A percentile compares a stretch with the other conserved stretches of the same genome.
These are phyloP conservation scores for Ciconia stormi DNA, from an alignment of 2,113 vertebrate species.

Conservation along the genomic window DNA sequence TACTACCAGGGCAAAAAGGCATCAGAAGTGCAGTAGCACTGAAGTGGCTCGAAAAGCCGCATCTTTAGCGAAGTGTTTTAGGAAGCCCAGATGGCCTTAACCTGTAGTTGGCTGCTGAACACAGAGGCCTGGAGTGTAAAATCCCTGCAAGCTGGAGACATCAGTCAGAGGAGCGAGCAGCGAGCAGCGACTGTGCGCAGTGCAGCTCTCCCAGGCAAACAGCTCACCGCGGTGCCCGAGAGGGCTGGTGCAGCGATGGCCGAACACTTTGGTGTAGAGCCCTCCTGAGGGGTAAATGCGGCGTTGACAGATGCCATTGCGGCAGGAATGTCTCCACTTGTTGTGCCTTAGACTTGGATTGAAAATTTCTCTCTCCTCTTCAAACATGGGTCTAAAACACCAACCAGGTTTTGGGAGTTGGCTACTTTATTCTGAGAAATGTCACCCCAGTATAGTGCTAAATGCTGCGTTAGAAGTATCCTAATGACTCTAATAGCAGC, in stretches of 20 bases:
- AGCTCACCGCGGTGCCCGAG: rapidly evolving
- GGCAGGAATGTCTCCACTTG: neutral
- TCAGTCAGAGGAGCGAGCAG: neutral
- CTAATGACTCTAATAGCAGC: neutral
- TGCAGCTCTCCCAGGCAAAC: neutral
- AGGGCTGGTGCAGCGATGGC: neutral
- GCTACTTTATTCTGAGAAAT: neutral
- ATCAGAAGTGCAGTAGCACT: neutral
- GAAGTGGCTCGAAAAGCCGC: neutral
- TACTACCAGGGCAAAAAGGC: neutral
- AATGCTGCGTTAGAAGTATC: neutral
- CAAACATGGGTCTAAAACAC: neutral
- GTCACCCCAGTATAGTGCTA: neutral
- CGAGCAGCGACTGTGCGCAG: neutral
- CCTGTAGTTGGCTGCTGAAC: neutral
- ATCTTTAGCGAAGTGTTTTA: neutral
- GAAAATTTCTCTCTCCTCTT: neutral
- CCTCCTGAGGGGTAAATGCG: neutral
- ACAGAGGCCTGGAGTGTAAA: neutral
- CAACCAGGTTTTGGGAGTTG: neutral
- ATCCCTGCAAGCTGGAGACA: neutral
- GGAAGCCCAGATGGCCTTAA: neutral
- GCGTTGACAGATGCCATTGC: neutral
- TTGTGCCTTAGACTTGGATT: neutral
- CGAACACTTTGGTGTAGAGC: neutral